A percentile compares a stretch with the other conserved stretches of the same genome.
Conservation (phyloP, 1,140 invertebrate genomes). For the Macrocentrus cingulum region DNA sequence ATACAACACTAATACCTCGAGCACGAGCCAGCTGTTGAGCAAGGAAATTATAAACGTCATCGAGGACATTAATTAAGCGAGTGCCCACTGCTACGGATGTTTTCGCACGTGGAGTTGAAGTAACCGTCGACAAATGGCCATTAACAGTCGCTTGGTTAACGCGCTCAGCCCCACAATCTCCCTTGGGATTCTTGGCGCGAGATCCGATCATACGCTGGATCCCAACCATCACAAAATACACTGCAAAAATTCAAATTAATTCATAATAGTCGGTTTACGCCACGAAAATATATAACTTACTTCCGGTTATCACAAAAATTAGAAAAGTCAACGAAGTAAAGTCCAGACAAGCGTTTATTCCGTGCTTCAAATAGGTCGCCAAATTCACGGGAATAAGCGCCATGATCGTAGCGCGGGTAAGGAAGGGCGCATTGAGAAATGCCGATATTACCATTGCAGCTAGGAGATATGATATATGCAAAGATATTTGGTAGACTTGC, state of each 20-base stretch:
- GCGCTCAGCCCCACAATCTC: neutral
- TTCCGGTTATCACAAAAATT: slow-evolving; percentile 49
- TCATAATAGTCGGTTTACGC: too few relatives aligned
- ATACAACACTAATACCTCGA: slow-evolving; percentile 34
- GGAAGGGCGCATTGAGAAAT: slow-evolving; percentile 49
- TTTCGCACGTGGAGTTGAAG: slow-evolving; percentile 11
- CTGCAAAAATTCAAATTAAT: slow-evolving; percentile 32
- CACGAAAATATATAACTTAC: slow-evolving; percentile 37
- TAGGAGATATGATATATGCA: slow-evolving; percentile 47
- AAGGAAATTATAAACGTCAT: slow-evolving; percentile 1
- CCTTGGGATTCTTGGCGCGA: slow-evolving; percentile 2
- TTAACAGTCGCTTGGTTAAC: slow-evolving; percentile 21
- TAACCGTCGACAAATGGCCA: slow-evolving; percentile 3
- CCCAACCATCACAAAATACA: slow-evolving; percentile 46
- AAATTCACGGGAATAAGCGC: slow-evolving; percentile 52
- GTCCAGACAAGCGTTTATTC: slow-evolving; percentile 45
- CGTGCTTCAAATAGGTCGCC: slow-evolving; percentile 48
- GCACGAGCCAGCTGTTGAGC: slow-evolving; percentile 29
- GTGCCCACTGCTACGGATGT: neutral
- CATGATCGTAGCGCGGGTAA: slow-evolving; percentile 46
- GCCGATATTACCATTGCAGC: slow-evolving; percentile 49
- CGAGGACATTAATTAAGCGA: slow-evolving; percentile 5
- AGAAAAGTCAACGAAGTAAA: slow-evolving; percentile 49
- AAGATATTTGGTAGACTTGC: slow-evolving; percentile 38
- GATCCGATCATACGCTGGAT: slow-evolving; percentile 38